phyloP scores from a whole-genome alignment of 2,888 invertebrate species.

The Coenonympha glycerion region DNA sequence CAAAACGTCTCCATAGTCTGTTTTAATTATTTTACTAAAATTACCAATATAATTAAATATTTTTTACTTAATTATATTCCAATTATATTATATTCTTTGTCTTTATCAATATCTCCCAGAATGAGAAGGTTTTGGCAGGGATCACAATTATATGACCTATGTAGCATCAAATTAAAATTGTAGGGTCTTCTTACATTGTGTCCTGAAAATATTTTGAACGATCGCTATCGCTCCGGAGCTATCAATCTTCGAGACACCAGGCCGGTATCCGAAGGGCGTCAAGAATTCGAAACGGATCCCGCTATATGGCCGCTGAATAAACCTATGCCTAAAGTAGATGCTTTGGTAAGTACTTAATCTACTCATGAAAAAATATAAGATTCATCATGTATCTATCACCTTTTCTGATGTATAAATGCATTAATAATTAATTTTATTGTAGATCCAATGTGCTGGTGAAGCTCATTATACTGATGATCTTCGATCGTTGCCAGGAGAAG shows the following conservation, averaged over 20 bases:
- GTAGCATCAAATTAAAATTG: no score
- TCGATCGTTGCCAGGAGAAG: slow-evolving; percentile 74
- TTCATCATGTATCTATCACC: no score
- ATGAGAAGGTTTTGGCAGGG: no score
- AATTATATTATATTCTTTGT: no score
- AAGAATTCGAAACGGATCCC: slow-evolving; percentile 77
- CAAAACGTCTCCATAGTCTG: not conserved
- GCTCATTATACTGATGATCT: slow-evolving; percentile 80
- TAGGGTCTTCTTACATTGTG: slow-evolving; percentile 72
- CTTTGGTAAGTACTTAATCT: slow-evolving; percentile 39
- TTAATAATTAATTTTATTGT: no score
- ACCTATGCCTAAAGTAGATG: slow-evolving; percentile 80
- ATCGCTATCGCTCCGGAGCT: slow-evolving; percentile 62
- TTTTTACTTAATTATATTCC: no score
- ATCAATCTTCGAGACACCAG: slow-evolving; percentile 54
- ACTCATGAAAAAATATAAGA: no score
- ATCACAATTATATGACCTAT: no score
- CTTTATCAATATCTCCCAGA: no score
- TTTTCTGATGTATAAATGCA: no score
- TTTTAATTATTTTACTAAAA: no score
- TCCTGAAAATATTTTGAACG: slow-evolving; percentile 52
- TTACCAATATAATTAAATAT: no score
- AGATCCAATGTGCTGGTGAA: slow-evolving; percentile 80
- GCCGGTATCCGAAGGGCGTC: slow-evolving; percentile 75
- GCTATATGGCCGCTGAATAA: slow-evolving; percentile 79